Percentiles rank a stretch among this genome's conserved stretches.
Conservation (phyloP, 2,113 vertebrate genomes). For the Nesoenas mayeri region DNA sequence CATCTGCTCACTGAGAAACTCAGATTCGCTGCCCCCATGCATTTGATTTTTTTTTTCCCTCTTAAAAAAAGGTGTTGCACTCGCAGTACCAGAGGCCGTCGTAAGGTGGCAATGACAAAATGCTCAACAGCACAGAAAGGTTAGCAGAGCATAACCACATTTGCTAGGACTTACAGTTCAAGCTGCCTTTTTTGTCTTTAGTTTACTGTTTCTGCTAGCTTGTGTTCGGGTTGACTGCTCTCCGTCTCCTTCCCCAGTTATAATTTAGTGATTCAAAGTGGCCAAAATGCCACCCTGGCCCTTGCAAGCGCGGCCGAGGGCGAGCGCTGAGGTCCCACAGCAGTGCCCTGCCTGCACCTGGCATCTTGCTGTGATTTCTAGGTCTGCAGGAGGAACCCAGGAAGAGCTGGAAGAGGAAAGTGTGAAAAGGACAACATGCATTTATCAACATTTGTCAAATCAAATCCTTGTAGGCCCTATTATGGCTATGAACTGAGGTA, state of each 20-base stretch:
- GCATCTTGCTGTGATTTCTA: not conserved
- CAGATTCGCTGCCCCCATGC: not conserved
- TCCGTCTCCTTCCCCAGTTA: not conserved
- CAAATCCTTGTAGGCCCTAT: not conserved
- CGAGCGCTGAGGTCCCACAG: accelerated
- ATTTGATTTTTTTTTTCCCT: not conserved
- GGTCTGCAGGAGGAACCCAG: not conserved
- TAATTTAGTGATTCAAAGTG: not conserved
- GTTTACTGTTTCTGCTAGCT: not conserved
- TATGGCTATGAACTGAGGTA: not conserved
- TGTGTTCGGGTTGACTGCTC: not conserved
- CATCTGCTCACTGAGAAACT: not conserved
- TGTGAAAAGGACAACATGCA: accelerated
- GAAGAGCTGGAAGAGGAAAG: not conserved
- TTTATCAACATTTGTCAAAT: not conserved
- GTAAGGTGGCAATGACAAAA: constrained; percentile 38
- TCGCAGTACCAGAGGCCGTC: constrained; percentile 34
- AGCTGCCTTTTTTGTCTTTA: not conserved
- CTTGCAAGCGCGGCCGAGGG: not conserved
- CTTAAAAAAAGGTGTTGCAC: not conserved
- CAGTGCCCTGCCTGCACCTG: not conserved
- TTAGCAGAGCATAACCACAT: not conserved
- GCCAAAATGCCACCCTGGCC: not conserved
- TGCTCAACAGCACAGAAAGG: not conserved
- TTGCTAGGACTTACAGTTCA: not conserved